These are phyloP conservation scores for Oncorhynchus clarkii DNA, from an alignment of 2,113 vertebrate species.

Conservation along the genomic window DNA sequence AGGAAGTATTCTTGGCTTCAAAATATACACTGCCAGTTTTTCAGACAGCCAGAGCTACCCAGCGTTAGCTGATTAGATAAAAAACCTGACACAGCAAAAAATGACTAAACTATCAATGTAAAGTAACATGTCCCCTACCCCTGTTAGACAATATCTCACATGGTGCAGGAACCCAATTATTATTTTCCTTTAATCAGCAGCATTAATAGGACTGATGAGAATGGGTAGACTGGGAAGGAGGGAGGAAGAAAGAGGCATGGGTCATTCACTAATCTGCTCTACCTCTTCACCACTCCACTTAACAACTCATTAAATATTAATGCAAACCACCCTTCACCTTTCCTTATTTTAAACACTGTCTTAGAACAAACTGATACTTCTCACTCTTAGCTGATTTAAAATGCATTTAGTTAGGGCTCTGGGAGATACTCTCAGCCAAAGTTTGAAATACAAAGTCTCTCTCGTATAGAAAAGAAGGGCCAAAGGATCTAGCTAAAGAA, in stretches of 20 bases:
- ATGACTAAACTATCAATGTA: no score
- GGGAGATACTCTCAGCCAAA: constrained; percentile 20
- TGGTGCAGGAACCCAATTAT: background rate
- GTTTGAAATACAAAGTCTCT: constrained; percentile 25
- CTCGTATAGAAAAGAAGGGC: constrained; percentile 20
- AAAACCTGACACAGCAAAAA: no score
- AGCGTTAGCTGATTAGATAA: background rate
- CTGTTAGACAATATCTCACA: background rate
- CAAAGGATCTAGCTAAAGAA: constrained; percentile 20
- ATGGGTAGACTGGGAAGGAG: background rate
- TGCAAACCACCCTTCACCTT: constrained; percentile 50
- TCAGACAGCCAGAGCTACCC: no score
- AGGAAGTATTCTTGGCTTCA: no score
- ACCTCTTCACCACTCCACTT: constrained; percentile 40
- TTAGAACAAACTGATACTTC: constrained; percentile 34
- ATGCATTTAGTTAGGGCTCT: constrained; percentile 22
- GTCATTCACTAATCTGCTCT: no score
- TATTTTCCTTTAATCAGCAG: background rate
- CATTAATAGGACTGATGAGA: background rate
- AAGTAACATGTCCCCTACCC: no score
- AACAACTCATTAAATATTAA: constrained; percentile 66
- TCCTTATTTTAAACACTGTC: constrained; percentile 53
- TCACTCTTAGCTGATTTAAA: constrained; percentile 41
- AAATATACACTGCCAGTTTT: no score
- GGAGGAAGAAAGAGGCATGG: background rate